Base-by-base conservation (phyloP, 1,140 invertebrate genomes). In the Drosophila sp. region DNA sequence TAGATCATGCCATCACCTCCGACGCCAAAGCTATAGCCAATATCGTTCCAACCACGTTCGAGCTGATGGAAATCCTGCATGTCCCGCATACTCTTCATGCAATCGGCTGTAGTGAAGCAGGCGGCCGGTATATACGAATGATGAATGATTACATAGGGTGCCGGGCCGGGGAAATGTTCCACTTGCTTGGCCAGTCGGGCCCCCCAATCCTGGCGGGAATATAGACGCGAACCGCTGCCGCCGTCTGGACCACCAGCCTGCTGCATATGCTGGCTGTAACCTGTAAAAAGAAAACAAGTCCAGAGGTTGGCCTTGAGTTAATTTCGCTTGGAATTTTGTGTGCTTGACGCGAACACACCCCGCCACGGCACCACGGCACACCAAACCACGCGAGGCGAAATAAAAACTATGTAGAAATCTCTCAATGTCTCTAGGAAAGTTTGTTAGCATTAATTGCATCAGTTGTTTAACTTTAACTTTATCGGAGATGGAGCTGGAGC, bases 1-100 rank as follows among this genome's bases (percentile, higher is more conserved):
- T 97, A 97, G 5, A 94, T 95, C 8, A 93, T 93, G 1, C 96
- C 96, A 66, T 97, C 96, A 11, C 95, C 95, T 1, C 96, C 97
- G 5, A 97, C 93, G 11, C 95, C 94, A 90, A 97, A 98, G 91
- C 95, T 97, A 93, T 97, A 94, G 93, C 96, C 92, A 79, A 94
- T 96, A 80, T 97, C 96, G 80, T 92, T 93, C 96, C 95, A 96
- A 0, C 93, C 92, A 1, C 92, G 93, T 25, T 87, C 92, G 55
- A 95, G 93, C 77, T 94, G 93, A 79, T 95, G 94, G 11, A 92
- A 93, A 67, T 94, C 84, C 77, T 95, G 95, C 93, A 95, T 94
- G 25, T 70, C 79, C 23, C 92, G 90, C 94, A 95, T 94, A 25
- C 94, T 93, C 33, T 89, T 70, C 32, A 86, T 84, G 77, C 94